Conservation (phyloP, 2,888 invertebrate species). For the Camponotus fellah region DNA sequence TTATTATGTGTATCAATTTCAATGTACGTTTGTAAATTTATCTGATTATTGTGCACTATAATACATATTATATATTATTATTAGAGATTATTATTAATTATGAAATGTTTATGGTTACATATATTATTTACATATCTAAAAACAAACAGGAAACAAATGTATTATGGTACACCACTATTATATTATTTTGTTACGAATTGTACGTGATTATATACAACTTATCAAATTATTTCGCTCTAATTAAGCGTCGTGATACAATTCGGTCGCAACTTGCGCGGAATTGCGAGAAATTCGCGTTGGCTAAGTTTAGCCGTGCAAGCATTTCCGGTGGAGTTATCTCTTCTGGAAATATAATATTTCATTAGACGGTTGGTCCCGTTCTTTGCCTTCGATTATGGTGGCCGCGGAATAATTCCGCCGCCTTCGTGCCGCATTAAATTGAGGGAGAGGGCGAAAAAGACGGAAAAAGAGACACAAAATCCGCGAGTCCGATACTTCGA, state of each 20-base stretch:
- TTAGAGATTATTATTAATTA: too few relatives aligned
- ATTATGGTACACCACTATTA: background rate
- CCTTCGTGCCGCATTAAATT: constrained; percentile 26
- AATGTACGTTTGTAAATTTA: background rate
- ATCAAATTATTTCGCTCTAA: constrained; percentile 69
- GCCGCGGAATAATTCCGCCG: constrained; percentile 42
- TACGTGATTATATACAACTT: constrained; percentile 34
- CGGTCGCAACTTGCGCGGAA: constrained; percentile 62
- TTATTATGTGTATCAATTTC: background rate
- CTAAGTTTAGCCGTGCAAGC: constrained; percentile 67
- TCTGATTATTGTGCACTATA: background rate
- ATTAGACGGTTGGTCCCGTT: constrained; percentile 48
- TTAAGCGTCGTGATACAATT: constrained; percentile 64
- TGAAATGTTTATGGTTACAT: background rate
- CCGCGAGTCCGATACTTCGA: constrained; percentile 38
- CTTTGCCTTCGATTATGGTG: constrained; percentile 58
- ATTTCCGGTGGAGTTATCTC: constrained; percentile 61
- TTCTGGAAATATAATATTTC: constrained; percentile 68
- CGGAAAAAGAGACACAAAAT: background rate
- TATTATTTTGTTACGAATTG: background rate
- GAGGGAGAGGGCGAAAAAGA: background rate
- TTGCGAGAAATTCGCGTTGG: constrained; percentile 61
- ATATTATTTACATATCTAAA: background rate
- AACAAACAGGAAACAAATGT: background rate
- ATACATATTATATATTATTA: background rate